These are phyloP conservation scores for Sycophaga agraensis DNA, from an alignment of 1,140 invertebrate genomes.

Conservation along the genomic window DNA sequence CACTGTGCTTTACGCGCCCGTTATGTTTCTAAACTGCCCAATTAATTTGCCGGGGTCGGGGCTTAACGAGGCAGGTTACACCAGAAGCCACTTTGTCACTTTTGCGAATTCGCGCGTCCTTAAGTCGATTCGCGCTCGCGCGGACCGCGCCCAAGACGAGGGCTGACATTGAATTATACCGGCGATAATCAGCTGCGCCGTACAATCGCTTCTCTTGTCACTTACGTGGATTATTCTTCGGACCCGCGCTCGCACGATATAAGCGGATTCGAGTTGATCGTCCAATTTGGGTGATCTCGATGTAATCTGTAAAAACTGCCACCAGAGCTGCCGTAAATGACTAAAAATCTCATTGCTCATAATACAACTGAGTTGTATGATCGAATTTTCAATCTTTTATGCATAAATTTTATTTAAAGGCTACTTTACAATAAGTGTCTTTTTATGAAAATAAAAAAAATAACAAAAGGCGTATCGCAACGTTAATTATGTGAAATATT, in stretches of 20 bases:
- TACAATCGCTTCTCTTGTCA: conserved; percentile 14
- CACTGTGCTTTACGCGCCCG: neutral
- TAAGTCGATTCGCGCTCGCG: neutral
- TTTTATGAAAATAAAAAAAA: too few species aligned
- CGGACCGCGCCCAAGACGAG: too few species aligned
- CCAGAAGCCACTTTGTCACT: conserved; percentile 7
- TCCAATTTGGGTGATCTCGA: neutral
- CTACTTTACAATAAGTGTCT: too few species aligned
- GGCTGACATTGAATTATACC: conserved; percentile 1
- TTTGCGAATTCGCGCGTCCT: neutral
- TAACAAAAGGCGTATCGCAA: too few species aligned
- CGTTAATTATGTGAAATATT: too few species aligned
- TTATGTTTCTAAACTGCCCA: conserved; percentile 7
- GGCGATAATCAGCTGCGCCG: neutral
- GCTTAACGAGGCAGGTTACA: conserved; percentile 12
- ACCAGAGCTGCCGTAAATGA: neutral
- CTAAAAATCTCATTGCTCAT: too few species aligned
- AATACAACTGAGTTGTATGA: neutral
- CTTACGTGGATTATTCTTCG: neutral
- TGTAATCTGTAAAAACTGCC: neutral
- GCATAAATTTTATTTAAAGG: too few species aligned
- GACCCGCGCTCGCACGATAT: neutral
- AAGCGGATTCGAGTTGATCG: neutral
- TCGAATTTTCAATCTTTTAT: neutral
- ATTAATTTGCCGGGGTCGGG: conserved; percentile 1